These are phyloP conservation scores for Chaunax sp. DNA, from an alignment of 2,797 vertebrate species.

Conservation along the genomic window DNA sequence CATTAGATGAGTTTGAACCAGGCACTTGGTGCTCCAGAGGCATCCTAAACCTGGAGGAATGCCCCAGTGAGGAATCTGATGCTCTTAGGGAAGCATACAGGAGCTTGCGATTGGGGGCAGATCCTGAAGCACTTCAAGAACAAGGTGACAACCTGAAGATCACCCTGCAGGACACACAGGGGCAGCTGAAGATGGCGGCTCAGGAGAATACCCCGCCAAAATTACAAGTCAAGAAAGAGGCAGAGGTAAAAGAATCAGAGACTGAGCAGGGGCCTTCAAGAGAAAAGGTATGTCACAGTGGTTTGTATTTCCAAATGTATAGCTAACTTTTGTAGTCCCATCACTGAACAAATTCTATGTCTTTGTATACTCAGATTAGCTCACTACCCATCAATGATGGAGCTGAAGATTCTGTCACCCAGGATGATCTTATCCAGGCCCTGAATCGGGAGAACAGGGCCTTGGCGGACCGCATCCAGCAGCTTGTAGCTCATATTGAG, in stretches of 20 bases:
- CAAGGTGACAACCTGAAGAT: slow-evolving; percentile 54
- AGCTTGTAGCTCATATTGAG: slow-evolving; percentile 73
- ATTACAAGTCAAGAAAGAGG: slow-evolving; percentile 52
- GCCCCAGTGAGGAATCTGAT: slow-evolving; percentile 54
- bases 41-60: slow-evolving; percentile 61
- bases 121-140: slow-evolving; percentile 55
- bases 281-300: slow-evolving; percentile 39
- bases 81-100: slow-evolving; percentile 51
- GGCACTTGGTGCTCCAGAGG: slow-evolving; percentile 53
- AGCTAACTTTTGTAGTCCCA: neutral
- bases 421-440: slow-evolving; percentile 63
- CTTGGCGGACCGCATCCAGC: slow-evolving; percentile 71
- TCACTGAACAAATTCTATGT: slow-evolving; percentile 19
- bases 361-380: slow-evolving; percentile 40
- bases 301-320: neutral
- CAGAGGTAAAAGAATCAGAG: neutral
- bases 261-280: neutral
- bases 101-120: slow-evolving; percentile 57
- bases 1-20: slow-evolving; percentile 36
- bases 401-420: slow-evolving; percentile 37
- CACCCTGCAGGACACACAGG: slow-evolving; percentile 49
- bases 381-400: neutral
- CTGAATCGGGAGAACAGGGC: slow-evolving; percentile 81
- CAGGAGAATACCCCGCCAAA: slow-evolving; percentile 55
- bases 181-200: slow-evolving; percentile 52